Base-by-base conservation (phyloP, 1,140 invertebrate species). In the Sminthurides bifidus region DNA sequence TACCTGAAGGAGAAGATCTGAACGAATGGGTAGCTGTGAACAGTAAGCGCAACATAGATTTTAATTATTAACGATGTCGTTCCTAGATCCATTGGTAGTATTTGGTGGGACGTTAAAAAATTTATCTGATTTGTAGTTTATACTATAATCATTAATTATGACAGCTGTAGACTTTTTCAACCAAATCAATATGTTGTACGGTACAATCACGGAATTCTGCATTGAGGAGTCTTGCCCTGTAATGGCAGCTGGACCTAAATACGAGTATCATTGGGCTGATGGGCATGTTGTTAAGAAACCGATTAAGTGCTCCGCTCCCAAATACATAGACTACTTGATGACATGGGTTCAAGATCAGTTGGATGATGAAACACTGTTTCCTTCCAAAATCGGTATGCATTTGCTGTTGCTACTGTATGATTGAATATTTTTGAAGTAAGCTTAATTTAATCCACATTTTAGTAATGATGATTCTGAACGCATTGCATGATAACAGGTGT, bases 21-120 rank as follows among this genome's bases (percentile, higher is more conserved):
- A 98, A 99, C 73, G 96, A 99, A 77, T 99, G 96, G 96, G 91
- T 99, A 35, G 93, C 94, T 59, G 93, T 97, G 12, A 98, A 98
- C 70, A 97, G 93, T 94, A 75, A 82, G 83, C 79, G n/a, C n/a
- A n/a, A n/a, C n/a, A n/a, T n/a, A n/a, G n/a, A n/a, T n/a, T n/a
- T n/a, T n/a, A n/a, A n/a, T 52, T 33, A 14, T 29, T n/a, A 33
- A 23, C n/a, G 35, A 37, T 15, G n/a, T 41, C 29, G 6, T 2
- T 50, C 10, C 14, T 31, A 26, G 21, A 26, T 31, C 12, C 4
- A 48, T 21, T 8, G 26, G 15, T 10, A 26, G 44, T 14, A 26
- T 50, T 14, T 12, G 17, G 26, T 53, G 12, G 38, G 14, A 35
- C 17, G n/a, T 46, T 41, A 35, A 37, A 23, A 37, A 37, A 35